Evolutionary conservation across 1,140 invertebrate species (phyloP).

Genomic region (Alviniconcha marisindica): DNA sequence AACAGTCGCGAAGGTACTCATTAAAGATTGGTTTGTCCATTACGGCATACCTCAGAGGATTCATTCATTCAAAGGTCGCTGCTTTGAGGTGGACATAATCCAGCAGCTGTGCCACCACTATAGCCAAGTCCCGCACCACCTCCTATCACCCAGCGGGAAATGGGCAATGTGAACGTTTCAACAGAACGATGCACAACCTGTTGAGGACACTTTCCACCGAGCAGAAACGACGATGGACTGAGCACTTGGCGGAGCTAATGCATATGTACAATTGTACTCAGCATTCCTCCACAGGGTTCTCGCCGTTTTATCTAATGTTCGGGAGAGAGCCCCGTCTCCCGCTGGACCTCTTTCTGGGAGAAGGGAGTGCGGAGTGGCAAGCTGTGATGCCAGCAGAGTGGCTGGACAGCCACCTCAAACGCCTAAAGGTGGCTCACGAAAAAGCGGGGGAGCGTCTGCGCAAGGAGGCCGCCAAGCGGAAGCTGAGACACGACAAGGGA

Average conservation of each 20-base stretch:
- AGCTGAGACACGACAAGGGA: not conserved
- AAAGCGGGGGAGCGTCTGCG: conserved; percentile 14
- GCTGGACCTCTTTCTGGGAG: not conserved
- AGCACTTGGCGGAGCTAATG: conserved; percentile 41
- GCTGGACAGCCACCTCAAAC: conserved; percentile 12
- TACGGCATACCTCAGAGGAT: conserved; percentile 44
- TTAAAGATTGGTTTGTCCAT: conserved; percentile 42
- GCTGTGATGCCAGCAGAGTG: conserved; percentile 10
- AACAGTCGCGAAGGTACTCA: conserved; percentile 35
- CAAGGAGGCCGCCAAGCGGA: not conserved
- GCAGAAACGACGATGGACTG: conserved; percentile 45
- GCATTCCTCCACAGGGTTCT: conserved; percentile 42
- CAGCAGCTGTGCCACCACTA: conserved; percentile 40
- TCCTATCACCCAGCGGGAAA: conserved; percentile 55
- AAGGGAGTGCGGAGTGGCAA: not conserved
- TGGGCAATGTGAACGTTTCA: conserved; percentile 53
- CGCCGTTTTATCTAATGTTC: conserved; percentile 45
- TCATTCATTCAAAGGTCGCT: conserved; percentile 43
- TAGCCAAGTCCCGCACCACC: conserved; percentile 40
- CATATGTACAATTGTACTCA: conserved; percentile 45
- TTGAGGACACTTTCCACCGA: conserved; percentile 41
- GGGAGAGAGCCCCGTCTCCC: conserved; percentile 21
- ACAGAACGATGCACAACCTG: conserved; percentile 51
- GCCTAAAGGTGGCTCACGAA: conserved; percentile 29
- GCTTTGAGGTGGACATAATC: conserved; percentile 45